Conservation (phyloP, 2,888 invertebrate species). For the Embidobia sp. region DNA sequence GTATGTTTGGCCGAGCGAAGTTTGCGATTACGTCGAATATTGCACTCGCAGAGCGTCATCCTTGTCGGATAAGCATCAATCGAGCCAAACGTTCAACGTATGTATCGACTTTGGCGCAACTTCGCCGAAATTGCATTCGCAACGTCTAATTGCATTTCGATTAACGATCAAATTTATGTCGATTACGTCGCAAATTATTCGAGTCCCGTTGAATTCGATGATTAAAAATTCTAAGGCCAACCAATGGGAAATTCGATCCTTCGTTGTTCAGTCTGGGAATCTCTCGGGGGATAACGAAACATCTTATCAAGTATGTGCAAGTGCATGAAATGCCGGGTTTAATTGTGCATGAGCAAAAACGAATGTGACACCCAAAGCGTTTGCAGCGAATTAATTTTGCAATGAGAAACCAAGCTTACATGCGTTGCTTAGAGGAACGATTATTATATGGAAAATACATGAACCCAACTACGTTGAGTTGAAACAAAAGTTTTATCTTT, state of each 20-base stretch:
- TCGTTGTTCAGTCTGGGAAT: slow-evolving; percentile 5
- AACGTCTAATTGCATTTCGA: slow-evolving; percentile 12
- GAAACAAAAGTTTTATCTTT: no score
- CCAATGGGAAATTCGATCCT: not conserved
- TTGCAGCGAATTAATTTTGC: slow-evolving; percentile 9
- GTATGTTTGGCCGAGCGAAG: slow-evolving; percentile 36
- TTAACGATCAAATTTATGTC: not conserved
- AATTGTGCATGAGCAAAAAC: slow-evolving; percentile 20
- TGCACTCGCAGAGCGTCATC: slow-evolving; percentile 34
- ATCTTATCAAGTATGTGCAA: slow-evolving; percentile 15
- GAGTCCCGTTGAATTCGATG: not conserved
- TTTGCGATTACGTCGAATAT: slow-evolving; percentile 32
- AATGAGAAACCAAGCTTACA: slow-evolving; percentile 25
- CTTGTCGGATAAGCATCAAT: slow-evolving; percentile 41
- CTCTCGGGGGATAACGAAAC: not conserved
- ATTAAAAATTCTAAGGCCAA: not conserved
- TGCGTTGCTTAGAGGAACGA: no score
- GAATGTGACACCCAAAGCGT: slow-evolving; percentile 1
- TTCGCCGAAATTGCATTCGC: not conserved
- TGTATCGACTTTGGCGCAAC: slow-evolving; percentile 27
- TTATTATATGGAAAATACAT: slow-evolving; percentile 27
- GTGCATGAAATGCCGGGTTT: slow-evolving; percentile 20
- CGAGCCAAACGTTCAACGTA: slow-evolving; percentile 10
- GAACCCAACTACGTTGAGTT: not conserved
- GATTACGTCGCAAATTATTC: not conserved